Conservation (phyloP, 2,888 invertebrate genomes). For the Brachylomia viminalis region DNA sequence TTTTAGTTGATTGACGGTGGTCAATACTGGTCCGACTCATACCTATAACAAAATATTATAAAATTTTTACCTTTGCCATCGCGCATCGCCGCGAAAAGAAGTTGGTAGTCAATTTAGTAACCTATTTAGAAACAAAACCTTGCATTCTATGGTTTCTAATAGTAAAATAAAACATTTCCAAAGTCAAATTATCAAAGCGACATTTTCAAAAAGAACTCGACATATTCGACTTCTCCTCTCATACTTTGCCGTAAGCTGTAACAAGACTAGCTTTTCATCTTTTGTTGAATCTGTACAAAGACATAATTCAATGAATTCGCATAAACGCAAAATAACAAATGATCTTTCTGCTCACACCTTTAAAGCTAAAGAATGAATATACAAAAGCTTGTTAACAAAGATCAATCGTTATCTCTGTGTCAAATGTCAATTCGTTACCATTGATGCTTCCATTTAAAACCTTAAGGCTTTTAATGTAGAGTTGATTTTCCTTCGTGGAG, state of each 20-base stretch:
- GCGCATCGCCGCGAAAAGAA: too few species aligned
- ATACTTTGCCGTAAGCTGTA: background rate
- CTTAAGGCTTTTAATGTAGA: rapidly evolving
- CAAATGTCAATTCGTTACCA: conserved; percentile 24
- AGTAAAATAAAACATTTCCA: background rate
- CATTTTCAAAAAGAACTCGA: background rate
- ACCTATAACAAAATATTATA: too few species aligned
- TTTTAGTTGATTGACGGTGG: too few species aligned
- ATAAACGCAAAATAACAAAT: conserved; percentile 40
- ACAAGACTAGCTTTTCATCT: background rate
- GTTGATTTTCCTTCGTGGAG: conserved; percentile 25
- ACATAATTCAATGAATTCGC: conserved; percentile 21
- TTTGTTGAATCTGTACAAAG: background rate
- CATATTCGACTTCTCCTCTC: too few species aligned
- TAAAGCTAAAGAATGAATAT: conserved; percentile 60
- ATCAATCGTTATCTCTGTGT: conserved; percentile 57
- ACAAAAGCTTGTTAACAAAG: conserved; percentile 64
- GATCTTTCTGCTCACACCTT: conserved; percentile 46
- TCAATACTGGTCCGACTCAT: too few species aligned
- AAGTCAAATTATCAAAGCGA: background rate
- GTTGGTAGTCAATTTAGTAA: too few species aligned
- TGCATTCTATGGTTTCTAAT: background rate
- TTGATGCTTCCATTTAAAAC: conserved; percentile 22
- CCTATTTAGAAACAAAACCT: background rate
- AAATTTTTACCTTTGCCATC: too few species aligned